Percentiles rank a stretch among this genome's conserved stretches.
Evolutionary conservation across 2,888 invertebrate genomes (phyloP).

Genomic region (Eurois occulta): DNA sequence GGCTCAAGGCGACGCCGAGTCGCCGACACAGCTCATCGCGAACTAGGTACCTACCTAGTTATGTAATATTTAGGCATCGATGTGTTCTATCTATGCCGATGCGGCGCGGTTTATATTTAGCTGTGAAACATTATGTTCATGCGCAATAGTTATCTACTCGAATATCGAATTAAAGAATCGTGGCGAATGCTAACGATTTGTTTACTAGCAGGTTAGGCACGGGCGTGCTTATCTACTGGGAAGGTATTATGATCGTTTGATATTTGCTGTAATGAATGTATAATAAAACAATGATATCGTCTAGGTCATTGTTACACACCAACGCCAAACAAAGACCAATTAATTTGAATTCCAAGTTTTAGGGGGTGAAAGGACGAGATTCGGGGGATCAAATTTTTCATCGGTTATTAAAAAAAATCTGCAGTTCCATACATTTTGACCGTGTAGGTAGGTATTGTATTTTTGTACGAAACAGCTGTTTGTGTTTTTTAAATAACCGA

Average conservation of each 20-base stretch:
- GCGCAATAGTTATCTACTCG: slow-evolving; percentile 3
- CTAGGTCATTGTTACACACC: background rate
- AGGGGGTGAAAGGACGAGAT: too few species aligned
- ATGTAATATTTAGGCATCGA: background rate
- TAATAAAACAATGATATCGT: slow-evolving; percentile 1
- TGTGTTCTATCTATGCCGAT: too few species aligned
- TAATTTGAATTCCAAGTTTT: background rate
- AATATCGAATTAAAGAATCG: slow-evolving; percentile 14
- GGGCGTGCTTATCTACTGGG: background rate
- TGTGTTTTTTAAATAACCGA: too few species aligned
- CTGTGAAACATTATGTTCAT: slow-evolving; percentile 7
- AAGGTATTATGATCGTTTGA: background rate
- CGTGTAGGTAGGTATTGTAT: too few species aligned
- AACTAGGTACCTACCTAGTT: too few species aligned
- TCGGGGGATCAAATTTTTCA: too few species aligned
- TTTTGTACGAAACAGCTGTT: too few species aligned
- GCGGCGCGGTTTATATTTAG: background rate
- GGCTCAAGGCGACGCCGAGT: background rate
- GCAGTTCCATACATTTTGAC: too few species aligned
- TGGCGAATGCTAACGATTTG: slow-evolving; percentile 8
- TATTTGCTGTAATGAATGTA: background rate
- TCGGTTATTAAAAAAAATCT: too few species aligned
- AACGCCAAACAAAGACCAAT: background rate
- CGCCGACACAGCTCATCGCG: too few species aligned
- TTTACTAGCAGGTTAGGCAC: slow-evolving; percentile 7